Evolutionary conservation across 2,113 vertebrate genomes (phyloP).

Genomic region (Scopus umbretta): DNA sequence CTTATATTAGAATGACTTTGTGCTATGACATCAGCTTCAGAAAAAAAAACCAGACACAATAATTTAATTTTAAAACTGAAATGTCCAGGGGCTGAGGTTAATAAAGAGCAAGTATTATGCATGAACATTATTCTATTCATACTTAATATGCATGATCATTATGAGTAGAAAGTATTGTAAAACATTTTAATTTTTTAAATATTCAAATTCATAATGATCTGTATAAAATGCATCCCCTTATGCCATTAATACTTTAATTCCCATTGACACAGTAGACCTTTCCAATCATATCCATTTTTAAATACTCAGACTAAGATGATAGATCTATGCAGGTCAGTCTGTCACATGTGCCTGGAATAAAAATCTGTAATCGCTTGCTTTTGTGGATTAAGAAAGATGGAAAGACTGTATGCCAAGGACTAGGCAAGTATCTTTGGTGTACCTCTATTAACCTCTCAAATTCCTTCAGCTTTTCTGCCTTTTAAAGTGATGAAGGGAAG

Average conservation of each 20-base stretch:
- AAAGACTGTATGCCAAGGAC: not conserved
- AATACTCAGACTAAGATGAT: constrained; percentile 10
- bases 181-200: constrained; percentile 3
- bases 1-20: not conserved
- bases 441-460: not conserved
- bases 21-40: not conserved
- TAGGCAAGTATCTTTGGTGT: not conserved
- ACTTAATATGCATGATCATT: not conserved
- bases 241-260: not conserved
- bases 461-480: not conserved
- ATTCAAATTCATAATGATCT: constrained; percentile 21
- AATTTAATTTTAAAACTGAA: constrained; percentile 29
- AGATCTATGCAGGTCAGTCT: constrained; percentile 24
- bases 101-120: constrained; percentile 15
- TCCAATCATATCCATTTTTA: constrained; percentile 39
- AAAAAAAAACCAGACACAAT: not conserved
- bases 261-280: constrained; percentile 32
- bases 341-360: not conserved
- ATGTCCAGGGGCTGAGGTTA: not conserved
- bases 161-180: not conserved
- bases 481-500: not conserved
- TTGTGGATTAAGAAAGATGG: not conserved
- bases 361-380: not conserved
- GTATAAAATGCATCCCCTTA: constrained; percentile 21
- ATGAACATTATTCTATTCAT: not conserved